A percentile compares a stretch with the other conserved stretches of the same genome.
Conservation (phyloP, 2,888 invertebrate species). For the Idaea straminata region DNA sequence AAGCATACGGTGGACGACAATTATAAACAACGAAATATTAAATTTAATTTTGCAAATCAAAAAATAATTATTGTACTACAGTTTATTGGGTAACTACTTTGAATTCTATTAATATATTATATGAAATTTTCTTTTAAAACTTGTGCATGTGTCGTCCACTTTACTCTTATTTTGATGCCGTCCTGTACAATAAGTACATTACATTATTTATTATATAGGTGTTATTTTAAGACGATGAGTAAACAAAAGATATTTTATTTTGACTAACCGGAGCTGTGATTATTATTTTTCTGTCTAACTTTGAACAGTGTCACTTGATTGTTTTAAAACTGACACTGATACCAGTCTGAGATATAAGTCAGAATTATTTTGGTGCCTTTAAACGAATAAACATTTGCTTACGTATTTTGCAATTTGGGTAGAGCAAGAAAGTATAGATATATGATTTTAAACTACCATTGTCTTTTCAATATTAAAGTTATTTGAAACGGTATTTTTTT, state of each 20-base stretch:
- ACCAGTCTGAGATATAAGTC: slow-evolving; percentile 2
- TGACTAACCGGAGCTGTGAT: slow-evolving; percentile 80
- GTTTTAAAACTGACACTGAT: slow-evolving; percentile 7
- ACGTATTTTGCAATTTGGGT: neutral
- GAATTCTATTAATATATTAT: no score
- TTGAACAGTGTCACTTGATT: slow-evolving; percentile 38
- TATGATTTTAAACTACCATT: no score
- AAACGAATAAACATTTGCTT: neutral
- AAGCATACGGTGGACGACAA: slow-evolving; percentile 57
- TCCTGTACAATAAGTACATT: slow-evolving; percentile 66
- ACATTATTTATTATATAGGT: slow-evolving; percentile 75
- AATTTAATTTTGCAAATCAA: no score
- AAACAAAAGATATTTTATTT: slow-evolving; percentile 74
- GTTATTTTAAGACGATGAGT: slow-evolving; percentile 66
- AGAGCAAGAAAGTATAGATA: neutral
- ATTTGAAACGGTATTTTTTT: no score
- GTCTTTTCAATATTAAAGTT: no score
- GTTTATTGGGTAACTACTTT: no score
- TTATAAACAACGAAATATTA: neutral
- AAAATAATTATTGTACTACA: no score
- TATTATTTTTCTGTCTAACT: slow-evolving; percentile 72
- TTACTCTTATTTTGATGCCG: slow-evolving; percentile 59
- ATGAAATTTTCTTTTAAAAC: neutral
- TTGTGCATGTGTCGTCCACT: slow-evolving; percentile 43
- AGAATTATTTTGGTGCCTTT: neutral